Percentiles rank a stretch among this genome's conserved stretches.
Evolutionary conservation across 2,888 invertebrate species (phyloP).

Genomic region (Oegoconia quadripuncta): DNA sequence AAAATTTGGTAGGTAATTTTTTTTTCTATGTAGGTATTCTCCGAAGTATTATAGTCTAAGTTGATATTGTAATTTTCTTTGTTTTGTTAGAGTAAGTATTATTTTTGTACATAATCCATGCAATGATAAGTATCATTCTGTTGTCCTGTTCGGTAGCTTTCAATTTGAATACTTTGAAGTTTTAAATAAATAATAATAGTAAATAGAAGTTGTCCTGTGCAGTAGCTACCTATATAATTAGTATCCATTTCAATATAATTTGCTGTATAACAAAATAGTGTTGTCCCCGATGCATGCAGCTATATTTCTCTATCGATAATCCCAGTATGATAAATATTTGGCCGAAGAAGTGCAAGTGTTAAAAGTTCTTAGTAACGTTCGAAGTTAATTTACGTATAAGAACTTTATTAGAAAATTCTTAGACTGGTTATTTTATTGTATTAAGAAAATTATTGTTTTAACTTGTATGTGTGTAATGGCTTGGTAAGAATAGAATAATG

Average conservation of each 20-base stretch:
- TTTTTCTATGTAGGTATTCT: slow-evolving; percentile 34
- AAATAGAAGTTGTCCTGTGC: slow-evolving; percentile 10
- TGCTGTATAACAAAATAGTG: too few relatives aligned
- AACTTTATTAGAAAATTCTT: slow-evolving; percentile 5
- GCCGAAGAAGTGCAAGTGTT: slow-evolving; percentile 40
- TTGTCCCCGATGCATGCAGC: slow-evolving; percentile 22
- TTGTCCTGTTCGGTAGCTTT: slow-evolving; percentile 35
- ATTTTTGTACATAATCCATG: slow-evolving; percentile 8
- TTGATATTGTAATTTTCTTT: background rate
- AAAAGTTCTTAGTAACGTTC: slow-evolving; percentile 8
- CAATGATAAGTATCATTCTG: slow-evolving; percentile 8
- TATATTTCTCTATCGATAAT: slow-evolving; percentile 14
- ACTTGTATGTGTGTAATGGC: background rate
- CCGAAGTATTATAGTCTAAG: slow-evolving; percentile 25
- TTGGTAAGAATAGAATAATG: background rate
- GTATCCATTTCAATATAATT: too few relatives aligned
- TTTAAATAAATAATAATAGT: background rate
- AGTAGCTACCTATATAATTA: slow-evolving; percentile 10
- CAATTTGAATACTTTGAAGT: slow-evolving; percentile 13
- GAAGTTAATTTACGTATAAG: slow-evolving; percentile 1
- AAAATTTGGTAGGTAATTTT: slow-evolving; percentile 10
- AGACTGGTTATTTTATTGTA: slow-evolving; percentile 5
- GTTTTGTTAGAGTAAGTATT: slow-evolving; percentile 3
- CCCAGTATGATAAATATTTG: slow-evolving; percentile 20
- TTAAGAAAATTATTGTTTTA: slow-evolving; percentile 7